A percentile compares a stretch with the other conserved stretches of the same genome.
Evolutionary conservation across 1,140 invertebrate species (phyloP).

Genomic region (Drosophila orosa): DNA sequence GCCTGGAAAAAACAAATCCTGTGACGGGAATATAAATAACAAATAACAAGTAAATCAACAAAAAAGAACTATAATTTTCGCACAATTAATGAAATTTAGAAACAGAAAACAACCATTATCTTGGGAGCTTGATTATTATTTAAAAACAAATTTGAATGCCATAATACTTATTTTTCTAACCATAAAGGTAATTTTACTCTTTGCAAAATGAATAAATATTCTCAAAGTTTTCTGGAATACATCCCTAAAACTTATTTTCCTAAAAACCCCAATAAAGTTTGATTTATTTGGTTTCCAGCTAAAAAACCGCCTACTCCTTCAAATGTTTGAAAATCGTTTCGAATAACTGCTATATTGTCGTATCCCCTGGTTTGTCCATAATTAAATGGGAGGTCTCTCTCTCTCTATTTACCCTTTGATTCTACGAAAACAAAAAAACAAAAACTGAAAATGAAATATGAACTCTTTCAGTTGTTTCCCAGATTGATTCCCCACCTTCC

Average conservation of each 20-base stretch:
- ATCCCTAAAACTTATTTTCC: background rate
- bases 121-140: background rate
- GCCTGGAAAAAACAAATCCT: background rate
- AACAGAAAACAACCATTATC: background rate
- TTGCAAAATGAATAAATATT: background rate
- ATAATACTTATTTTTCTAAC: too few relatives aligned
- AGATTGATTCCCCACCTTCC: slow-evolving; percentile 16
- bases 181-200: background rate
- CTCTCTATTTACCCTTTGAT: slow-evolving; percentile 27
- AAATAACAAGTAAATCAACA: background rate
- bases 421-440: background rate
- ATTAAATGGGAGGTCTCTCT: slow-evolving; percentile 12
- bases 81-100: background rate
- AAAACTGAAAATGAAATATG: slow-evolving; percentile 24
- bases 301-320: background rate
- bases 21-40: too few relatives aligned
- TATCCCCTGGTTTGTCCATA: slow-evolving; percentile 4
- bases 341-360: slow-evolving; percentile 4
- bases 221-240: background rate
- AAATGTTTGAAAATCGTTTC: background rate
- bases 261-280: background rate
- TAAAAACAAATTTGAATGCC: too few relatives aligned
- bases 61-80: background rate
- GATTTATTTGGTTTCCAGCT: too few relatives aligned
- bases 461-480: slow-evolving; percentile 24